These are phyloP conservation scores for Prunella fulvescens DNA, from an alignment of 2,113 vertebrate genomes.

Conservation along the genomic window DNA sequence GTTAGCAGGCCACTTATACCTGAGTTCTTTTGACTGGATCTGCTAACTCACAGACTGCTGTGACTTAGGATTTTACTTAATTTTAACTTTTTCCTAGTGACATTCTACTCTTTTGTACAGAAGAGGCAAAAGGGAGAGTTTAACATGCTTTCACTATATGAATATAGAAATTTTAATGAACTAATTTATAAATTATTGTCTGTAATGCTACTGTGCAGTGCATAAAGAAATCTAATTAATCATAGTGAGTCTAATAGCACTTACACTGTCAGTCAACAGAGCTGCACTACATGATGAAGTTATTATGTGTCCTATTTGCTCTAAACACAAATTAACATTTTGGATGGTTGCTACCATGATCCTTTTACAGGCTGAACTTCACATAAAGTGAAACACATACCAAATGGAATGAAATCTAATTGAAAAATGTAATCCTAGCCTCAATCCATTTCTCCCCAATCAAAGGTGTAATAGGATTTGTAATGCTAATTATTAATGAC, in stretches of 20 bases:
- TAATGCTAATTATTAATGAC: constrained; percentile 49
- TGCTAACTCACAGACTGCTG: not conserved
- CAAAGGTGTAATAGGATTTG: constrained; percentile 31
- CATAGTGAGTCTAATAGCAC: constrained; percentile 5
- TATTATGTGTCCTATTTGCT: constrained; percentile 40
- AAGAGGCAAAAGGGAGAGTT: not conserved
- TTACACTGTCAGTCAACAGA: constrained; percentile 52
- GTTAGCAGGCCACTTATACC: not conserved
- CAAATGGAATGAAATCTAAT: constrained; percentile 28
- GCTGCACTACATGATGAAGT: constrained; percentile 40
- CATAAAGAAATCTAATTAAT: constrained; percentile 56
- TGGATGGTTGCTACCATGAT: constrained; percentile 33
- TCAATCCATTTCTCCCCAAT: constrained; percentile 24
- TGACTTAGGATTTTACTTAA: not conserved
- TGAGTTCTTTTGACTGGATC: not conserved
- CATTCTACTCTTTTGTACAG: not conserved
- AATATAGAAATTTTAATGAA: not conserved
- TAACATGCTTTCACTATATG: not conserved
- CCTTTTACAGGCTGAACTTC: constrained; percentile 37
- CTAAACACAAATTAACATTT: constrained; percentile 65
- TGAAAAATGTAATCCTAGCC: constrained; percentile 43
- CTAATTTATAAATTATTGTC: constrained; percentile 11
- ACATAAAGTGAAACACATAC: constrained; percentile 49
- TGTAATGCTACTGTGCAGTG: not conserved
- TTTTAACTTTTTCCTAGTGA: not conserved